phyloP scores from a whole-genome alignment of 1,140 invertebrate species.

The Ylistrum balloti region DNA sequence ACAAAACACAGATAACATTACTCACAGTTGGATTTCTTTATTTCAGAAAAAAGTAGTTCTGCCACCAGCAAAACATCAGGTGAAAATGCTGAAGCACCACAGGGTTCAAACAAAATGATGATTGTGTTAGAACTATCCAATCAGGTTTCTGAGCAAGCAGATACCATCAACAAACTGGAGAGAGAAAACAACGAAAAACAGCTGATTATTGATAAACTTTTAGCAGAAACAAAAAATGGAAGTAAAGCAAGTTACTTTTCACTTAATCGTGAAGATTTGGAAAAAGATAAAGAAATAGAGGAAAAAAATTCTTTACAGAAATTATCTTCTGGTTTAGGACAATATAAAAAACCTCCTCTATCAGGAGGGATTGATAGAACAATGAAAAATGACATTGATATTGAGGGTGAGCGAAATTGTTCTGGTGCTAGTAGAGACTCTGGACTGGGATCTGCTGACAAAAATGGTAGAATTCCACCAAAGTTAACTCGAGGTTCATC shows the following conservation, averaged over 20 bases:
- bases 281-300: conserved; percentile 44
- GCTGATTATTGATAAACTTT: conserved; percentile 49
- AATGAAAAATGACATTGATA: conserved; percentile 5
- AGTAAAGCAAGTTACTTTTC: not conserved
- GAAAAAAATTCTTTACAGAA: conserved; percentile 46
- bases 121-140: conserved; percentile 63
- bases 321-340: conserved; percentile 50
- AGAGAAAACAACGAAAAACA: conserved; percentile 49
- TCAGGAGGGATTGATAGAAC: not conserved
- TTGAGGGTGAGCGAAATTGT: conserved; percentile 42
- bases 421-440: conserved; percentile 62
- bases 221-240: conserved; percentile 44
- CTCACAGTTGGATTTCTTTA: too few species aligned
- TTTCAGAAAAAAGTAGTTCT: not conserved
- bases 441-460: conserved; percentile 58
- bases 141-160: conserved; percentile 59
- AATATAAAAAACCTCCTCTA: not conserved
- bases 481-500: not conserved
- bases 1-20: not conserved
- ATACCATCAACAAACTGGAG: conserved; percentile 50
- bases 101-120: conserved; percentile 54
- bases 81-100: not conserved
- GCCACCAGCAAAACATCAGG: not conserved
- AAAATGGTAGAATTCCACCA: conserved; percentile 28
- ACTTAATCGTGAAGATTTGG: not conserved